Conservation (phyloP, 2,888 invertebrate genomes). For the Andricus curvator region DNA sequence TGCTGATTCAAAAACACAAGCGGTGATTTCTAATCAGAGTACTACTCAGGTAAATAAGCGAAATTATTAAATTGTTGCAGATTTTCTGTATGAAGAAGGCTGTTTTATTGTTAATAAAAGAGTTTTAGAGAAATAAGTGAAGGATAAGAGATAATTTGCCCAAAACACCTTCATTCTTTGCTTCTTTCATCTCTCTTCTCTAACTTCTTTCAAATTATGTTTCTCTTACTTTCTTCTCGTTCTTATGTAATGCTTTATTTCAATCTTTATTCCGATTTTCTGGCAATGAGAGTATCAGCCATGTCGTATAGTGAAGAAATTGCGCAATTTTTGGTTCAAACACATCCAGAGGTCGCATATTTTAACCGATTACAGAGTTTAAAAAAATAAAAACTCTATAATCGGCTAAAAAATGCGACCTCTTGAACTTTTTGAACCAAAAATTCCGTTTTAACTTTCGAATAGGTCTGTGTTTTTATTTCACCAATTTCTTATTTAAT, state of each 20-base stretch:
- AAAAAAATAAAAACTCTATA: too few relatives aligned
- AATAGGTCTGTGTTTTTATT: too few relatives aligned
- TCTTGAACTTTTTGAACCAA: too few relatives aligned
- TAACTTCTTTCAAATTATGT: neutral
- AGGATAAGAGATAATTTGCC: neutral
- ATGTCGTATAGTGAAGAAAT: too few relatives aligned
- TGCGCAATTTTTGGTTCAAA: too few relatives aligned
- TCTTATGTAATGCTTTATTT: conserved; percentile 10
- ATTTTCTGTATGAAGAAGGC: neutral
- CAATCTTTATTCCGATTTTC: too few relatives aligned
- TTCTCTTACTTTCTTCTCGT: neutral
- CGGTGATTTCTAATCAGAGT: neutral
- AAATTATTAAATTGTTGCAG: neutral
- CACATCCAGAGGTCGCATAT: too few relatives aligned
- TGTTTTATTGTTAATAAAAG: neutral
- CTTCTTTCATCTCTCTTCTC: neutral
- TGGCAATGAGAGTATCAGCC: too few relatives aligned
- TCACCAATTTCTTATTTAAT: too few relatives aligned
- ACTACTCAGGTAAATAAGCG: conserved; percentile 45
- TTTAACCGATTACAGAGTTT: too few relatives aligned
- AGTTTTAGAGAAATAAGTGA: neutral
- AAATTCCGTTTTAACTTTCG: too few relatives aligned
- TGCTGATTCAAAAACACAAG: conserved; percentile 31
- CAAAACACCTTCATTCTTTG: neutral
- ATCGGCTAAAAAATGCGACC: too few relatives aligned